phyloP scores from a whole-genome alignment of 2,888 invertebrate genomes.

The Polyommatus iphigenia region DNA sequence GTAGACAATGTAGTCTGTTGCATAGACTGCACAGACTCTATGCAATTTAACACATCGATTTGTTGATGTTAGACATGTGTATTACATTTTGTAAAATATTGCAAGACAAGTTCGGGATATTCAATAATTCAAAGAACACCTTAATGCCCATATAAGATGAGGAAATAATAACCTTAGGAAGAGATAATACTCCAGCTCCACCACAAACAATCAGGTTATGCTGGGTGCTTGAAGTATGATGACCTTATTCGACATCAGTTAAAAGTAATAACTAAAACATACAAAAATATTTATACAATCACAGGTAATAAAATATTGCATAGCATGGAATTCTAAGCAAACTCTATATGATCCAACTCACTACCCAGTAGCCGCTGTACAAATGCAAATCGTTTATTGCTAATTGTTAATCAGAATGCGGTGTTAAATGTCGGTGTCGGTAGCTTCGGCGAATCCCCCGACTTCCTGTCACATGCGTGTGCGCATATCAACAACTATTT shows the following conservation, averaged over 20 bases:
- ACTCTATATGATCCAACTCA: neutral
- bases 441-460: slow-evolving; percentile 66
- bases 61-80: neutral
- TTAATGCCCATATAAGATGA: too few species aligned
- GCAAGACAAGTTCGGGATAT: too few species aligned
- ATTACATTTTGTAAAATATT: too few species aligned
- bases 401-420: slow-evolving; percentile 51
- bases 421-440: slow-evolving; percentile 52
- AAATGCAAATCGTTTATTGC: slow-evolving; percentile 46
- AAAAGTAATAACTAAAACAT: too few species aligned
- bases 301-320: neutral
- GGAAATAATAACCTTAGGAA: too few species aligned
- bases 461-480: slow-evolving; percentile 67
- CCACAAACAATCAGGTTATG: too few species aligned
- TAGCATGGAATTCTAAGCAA: neutral
- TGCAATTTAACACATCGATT: too few species aligned
- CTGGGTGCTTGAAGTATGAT: too few species aligned
- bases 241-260: too few species aligned
- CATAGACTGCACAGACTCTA: too few species aligned
- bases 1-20: neutral
- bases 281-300: neutral
- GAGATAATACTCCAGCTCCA: too few species aligned
- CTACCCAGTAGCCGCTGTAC: neutral
- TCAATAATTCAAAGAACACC: too few species aligned
- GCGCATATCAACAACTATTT: slow-evolving; percentile 38